These are phyloP conservation scores for Brachionus manjavacas DNA, from an alignment of 1,140 invertebrate genomes.

Conservation along the genomic window DNA sequence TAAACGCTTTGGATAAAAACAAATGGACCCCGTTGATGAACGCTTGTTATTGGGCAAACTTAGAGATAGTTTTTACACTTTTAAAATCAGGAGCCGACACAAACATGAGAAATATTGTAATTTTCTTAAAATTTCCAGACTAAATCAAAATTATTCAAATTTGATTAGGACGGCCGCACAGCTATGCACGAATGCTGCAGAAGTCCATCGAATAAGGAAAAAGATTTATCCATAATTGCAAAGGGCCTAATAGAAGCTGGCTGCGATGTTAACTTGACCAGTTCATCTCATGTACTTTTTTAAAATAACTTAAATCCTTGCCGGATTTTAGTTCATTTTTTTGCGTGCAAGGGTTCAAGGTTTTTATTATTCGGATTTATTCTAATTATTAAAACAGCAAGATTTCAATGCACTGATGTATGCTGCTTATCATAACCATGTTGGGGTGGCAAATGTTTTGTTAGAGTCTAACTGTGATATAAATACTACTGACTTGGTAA, in stretches of 20 bases:
- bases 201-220: constrained; percentile 47
- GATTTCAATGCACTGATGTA: constrained; percentile 52
- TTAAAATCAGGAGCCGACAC: constrained; percentile 51
- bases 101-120: constrained; percentile 52
- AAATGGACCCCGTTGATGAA: constrained; percentile 57
- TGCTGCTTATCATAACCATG: constrained; percentile 56
- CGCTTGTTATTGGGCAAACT: constrained; percentile 55
- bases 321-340: not conserved
- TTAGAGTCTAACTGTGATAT: constrained; percentile 53
- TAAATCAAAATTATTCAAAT: not conserved
- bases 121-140: not conserved
- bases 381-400: not conserved
- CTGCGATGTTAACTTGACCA: constrained; percentile 51
- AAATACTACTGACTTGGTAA: constrained; percentile 52
- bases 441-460: constrained; percentile 51
- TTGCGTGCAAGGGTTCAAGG: not conserved
- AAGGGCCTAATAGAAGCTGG: constrained; percentile 50
- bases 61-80: constrained; percentile 49
- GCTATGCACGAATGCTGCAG: constrained; percentile 53
- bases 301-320: constrained; percentile 44
- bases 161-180: constrained; percentile 51
- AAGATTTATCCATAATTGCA: constrained; percentile 50
- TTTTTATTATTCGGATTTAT: not conserved
- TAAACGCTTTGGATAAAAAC: constrained; percentile 53
- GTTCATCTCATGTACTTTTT: constrained; percentile 48